Evolutionary conservation across 2,888 invertebrate species (phyloP).

Genomic region (Galerucella nymphaeae): DNA sequence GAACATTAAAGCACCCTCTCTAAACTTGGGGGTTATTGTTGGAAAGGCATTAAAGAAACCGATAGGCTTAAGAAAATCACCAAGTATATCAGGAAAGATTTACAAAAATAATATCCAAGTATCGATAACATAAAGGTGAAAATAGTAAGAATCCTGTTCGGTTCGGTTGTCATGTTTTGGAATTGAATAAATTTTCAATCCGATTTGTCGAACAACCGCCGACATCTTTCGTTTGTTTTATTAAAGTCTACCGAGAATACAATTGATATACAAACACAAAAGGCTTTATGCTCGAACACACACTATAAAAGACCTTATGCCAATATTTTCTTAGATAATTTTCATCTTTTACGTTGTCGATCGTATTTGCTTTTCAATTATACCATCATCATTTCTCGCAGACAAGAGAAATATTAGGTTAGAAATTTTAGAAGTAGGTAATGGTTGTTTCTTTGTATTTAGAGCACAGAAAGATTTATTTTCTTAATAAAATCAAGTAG

Average conservation of each 20-base stretch:
- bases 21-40: neutral
- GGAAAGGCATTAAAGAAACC: neutral
- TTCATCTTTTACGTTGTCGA: constrained; percentile 47
- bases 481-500: neutral
- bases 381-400: constrained; percentile 9
- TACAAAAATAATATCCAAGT: constrained; percentile 3
- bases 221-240: constrained; percentile 58
- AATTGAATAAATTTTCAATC: constrained; percentile 55
- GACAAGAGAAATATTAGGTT: neutral
- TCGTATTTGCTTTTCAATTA: constrained; percentile 43
- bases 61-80: neutral
- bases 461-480: too few relatives aligned
- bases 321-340: constrained; percentile 51
- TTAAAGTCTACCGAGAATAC: constrained; percentile 53
- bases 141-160: neutral
- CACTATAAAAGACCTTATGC: constrained; percentile 51
- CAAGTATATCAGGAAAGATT: neutral
- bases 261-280: constrained; percentile 54
- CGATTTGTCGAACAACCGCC: constrained; percentile 57
- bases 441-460: too few relatives aligned
- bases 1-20: constrained; percentile 51
- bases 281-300: constrained; percentile 50
- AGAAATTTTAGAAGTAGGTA: neutral
- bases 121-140: neutral
- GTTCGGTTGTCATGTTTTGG: constrained; percentile 24